Base-by-base conservation (phyloP, 2,888 invertebrate species). In the Ormyrus thymus region DNA sequence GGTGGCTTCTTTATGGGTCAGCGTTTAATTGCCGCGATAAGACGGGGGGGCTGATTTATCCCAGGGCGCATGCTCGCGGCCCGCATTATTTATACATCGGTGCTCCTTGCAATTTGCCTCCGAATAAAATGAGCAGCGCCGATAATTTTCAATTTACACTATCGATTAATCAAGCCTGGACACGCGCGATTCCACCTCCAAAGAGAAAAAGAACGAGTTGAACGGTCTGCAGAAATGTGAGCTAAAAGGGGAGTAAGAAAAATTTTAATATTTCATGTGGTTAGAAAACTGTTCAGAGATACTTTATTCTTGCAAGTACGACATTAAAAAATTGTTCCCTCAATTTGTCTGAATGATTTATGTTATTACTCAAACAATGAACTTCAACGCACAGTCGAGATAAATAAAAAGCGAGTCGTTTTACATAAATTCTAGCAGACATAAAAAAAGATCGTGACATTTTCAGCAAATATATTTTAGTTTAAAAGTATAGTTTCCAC, bases 121-220 rank as follows among this genome's bases (percentile, higher is more conserved):
- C 55, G 29, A 64, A 55, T 59, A 76, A 64, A 29, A 76, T 13
- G 51, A 48, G 9, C 50, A 45, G 10, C 66, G 58, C 62, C 43
- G 75, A 66, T 79, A 71, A 79, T 79, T 75, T 79, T 75, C 75
- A 71, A 71, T 79, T 76, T 79, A 79, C 76, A 76, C 62, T 72
- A 68, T 68, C 72, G 76, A 80, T 80, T 73, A 72, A 80, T 80
- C 79, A 76, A 75, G 66, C 46, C 69, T 65, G 29, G 65, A 58
- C 59, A 15, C 45, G 13, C 55, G 13, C 64, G 46, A 10, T 29
- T 29, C 29, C 4, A 29, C 29, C 4, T 29, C 29, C 29, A 29
- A 29, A 29, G 4, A 3, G 4, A 29, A 29, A 1, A 29, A 4
- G 29, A 29, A 29, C 29, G 29, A 29, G 29, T 29, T 29, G 29